Percentiles rank a stretch among this genome's conserved stretches.
Conservation (phyloP, 1,140 invertebrate species). For the Teleopsis dalmanni region DNA sequence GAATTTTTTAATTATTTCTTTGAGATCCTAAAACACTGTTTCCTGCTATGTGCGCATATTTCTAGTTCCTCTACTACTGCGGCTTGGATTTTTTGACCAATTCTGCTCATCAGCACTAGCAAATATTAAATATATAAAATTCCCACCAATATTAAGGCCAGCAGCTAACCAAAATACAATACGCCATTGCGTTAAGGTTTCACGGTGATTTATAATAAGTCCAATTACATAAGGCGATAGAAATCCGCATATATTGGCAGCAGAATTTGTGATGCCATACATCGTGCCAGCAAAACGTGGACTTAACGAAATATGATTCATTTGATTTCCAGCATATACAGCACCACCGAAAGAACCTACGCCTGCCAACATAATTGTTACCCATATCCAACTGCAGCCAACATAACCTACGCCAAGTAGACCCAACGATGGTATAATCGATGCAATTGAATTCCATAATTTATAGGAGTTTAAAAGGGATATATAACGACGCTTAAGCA, state of each 20-base stretch:
- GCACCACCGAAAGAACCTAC: constrained; percentile 66
- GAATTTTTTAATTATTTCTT: too few relatives aligned
- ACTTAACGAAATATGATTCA: constrained; percentile 83
- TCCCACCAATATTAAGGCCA: constrained; percentile 66
- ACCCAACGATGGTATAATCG: constrained; percentile 64
- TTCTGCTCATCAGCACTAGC: constrained; percentile 73
- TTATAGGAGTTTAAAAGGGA: constrained; percentile 62
- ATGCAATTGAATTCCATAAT: constrained; percentile 68
- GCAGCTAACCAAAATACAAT: constrained; percentile 81
- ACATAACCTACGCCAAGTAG: constrained; percentile 69
- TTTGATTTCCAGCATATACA: constrained; percentile 69
- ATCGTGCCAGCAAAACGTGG: constrained; percentile 78
- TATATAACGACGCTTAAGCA: constrained; percentile 55
- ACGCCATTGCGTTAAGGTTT: constrained; percentile 78
- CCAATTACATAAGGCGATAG: constrained; percentile 75
- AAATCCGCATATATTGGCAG: constrained; percentile 79
- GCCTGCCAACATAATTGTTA: constrained; percentile 62
- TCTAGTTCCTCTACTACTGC: too few relatives aligned
- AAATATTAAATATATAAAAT: constrained; percentile 74
- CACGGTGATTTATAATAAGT: constrained; percentile 62
- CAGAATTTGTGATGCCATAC: constrained; percentile 83
- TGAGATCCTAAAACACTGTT: too few relatives aligned
- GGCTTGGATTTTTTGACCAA: constrained; percentile 50
- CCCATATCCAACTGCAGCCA: constrained; percentile 62
- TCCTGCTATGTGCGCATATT: too few relatives aligned